A percentile compares a stretch with the other conserved stretches of the same genome.
phyloP scores from a whole-genome alignment of 2,113 vertebrate species.

The Naja naja region DNA sequence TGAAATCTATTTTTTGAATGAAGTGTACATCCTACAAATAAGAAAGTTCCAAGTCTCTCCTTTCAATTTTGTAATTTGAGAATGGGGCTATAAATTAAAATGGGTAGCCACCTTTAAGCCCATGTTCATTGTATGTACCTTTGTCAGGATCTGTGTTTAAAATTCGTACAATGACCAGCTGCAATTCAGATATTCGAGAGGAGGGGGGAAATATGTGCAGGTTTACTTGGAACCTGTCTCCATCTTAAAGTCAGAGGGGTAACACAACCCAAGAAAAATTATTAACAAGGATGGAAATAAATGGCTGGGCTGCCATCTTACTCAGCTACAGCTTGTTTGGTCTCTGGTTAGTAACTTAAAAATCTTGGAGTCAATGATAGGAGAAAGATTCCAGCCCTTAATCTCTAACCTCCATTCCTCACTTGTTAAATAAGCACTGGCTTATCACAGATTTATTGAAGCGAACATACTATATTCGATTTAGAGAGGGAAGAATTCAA shows the following conservation, averaged over 20 bases:
- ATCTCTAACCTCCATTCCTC: background rate
- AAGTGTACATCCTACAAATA: background rate
- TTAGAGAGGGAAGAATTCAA: background rate
- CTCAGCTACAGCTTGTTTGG: background rate
- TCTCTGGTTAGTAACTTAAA: background rate
- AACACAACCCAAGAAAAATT: background rate
- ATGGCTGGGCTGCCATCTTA: background rate
- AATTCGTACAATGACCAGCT: background rate
- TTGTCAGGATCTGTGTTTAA: background rate
- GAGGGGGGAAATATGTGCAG: background rate
- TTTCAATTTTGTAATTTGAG: background rate
- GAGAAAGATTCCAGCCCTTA: background rate
- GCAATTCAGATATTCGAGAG: background rate
- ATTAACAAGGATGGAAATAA: background rate
- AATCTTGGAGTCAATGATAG: background rate
- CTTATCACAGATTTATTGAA: constrained; percentile 6
- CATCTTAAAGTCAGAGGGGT: background rate
- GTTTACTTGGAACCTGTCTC: too few relatives aligned
- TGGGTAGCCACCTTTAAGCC: background rate
- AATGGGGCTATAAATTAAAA: background rate
- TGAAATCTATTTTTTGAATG: background rate
- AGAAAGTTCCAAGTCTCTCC: background rate
- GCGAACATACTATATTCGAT: background rate
- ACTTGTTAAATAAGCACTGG: background rate
- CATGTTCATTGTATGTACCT: background rate